Percentiles rank a stretch among this genome's conserved stretches.
These are phyloP conservation scores for Cynocephalus volans DNA, from an alignment of 2,113 vertebrate species.

Conservation along the genomic window DNA sequence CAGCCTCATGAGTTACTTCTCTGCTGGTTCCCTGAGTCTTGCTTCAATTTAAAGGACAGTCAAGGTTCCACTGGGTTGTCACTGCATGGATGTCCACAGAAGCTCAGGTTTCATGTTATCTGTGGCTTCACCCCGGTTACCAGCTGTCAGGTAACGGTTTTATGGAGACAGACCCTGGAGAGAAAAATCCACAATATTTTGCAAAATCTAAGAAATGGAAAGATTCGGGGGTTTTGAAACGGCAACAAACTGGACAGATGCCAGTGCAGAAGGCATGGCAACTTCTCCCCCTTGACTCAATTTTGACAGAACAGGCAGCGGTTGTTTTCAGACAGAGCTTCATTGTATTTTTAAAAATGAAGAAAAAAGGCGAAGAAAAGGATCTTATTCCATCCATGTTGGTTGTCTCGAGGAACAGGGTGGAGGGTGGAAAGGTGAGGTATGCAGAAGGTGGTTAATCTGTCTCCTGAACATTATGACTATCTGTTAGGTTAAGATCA, in stretches of 20 bases:
- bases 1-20: accelerated
- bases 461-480: not conserved
- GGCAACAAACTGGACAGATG: not conserved
- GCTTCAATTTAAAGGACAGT: not conserved
- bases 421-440: not conserved
- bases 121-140: not conserved
- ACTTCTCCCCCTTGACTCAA: not conserved
- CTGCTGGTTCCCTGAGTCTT: not conserved
- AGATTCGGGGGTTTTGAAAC: not conserved
- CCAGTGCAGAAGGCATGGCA: not conserved
- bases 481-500: not conserved
- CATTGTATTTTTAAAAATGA: not conserved
- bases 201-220: constrained; percentile 16
- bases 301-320: not conserved
- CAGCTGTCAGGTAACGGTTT: not conserved
- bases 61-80: not conserved
- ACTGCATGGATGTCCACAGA: not conserved
- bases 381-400: not conserved
- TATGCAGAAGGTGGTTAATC: not conserved
- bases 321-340: constrained; percentile 49
- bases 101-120: not conserved
- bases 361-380: not conserved
- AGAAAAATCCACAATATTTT: constrained; percentile 38
- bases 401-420: not conserved
- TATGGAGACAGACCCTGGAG: not conserved